Base-by-base conservation (phyloP, 2,797 vertebrate genomes). In the Sebastes flavidus region DNA sequence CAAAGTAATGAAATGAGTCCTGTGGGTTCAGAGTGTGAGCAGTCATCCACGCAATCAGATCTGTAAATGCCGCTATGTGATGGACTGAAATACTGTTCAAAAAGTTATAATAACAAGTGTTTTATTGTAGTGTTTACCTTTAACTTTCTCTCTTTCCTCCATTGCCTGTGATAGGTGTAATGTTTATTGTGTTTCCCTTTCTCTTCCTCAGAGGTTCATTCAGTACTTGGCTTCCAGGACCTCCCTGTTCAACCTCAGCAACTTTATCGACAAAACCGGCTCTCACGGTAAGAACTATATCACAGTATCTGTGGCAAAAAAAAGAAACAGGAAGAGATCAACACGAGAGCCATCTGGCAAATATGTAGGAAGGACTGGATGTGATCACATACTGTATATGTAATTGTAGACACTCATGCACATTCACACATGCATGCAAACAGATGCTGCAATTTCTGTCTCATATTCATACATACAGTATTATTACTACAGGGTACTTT, bases 231-330 rank as follows among this genome's bases (percentile, higher is more conserved):
- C 99, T 72, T 99, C 99, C 94, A 97, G 99, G 95, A 99, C 99
- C 83, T 98, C 98, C 46, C 91, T 99, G 86, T 99, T 99, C 95
- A 99, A 99, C 92, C 98, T 99, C 95, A 99, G 99, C 95, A 99
- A 99, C 92, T 99, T 99, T 93, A 97, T 99, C 91, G 99, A 99
- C 95, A 99, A 99, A 97, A 99, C 98, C 72, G 99, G 99, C 90
- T 97, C 98, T 81, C 97, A 99, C 75, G 99, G 99, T 99, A 94
- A 97, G 96, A 72, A 71, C 3, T 10, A 2, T 52, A 9, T 73
- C 30, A 42, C 25, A 81, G 46, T 38, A 32, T 54, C 55, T 74
- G 42, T 46, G 18, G 46, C 22, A 71, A 72, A 65, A 22, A 46
- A 65, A 29, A 69, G 8, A 72, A 72, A 72, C n/a, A 74, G 72